These are phyloP conservation scores for Bicyclus anynana DNA, from an alignment of 1,140 invertebrate genomes.

Conservation along the genomic window DNA sequence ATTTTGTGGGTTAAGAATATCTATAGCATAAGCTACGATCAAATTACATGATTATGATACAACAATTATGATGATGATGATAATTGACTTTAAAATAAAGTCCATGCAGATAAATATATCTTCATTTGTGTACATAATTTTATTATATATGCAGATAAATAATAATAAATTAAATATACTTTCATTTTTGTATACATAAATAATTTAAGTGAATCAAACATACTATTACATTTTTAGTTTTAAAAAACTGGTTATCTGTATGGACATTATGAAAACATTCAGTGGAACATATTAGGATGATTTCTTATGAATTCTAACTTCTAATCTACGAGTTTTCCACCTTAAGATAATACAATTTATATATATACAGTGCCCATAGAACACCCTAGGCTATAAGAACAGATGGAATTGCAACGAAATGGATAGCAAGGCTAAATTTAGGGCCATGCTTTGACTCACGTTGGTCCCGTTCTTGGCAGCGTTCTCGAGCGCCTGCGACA, in stretches of 20 bases:
- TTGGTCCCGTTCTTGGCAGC: slow-evolving; percentile 66
- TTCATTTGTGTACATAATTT: too few species aligned
- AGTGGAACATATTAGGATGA: not conserved
- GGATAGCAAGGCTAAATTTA: slow-evolving; percentile 28
- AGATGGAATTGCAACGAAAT: slow-evolving; percentile 38
- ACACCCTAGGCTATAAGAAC: slow-evolving; percentile 3
- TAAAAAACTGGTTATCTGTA: too few species aligned
- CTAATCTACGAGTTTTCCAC: not conserved
- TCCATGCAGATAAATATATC: too few species aligned
- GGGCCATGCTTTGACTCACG: slow-evolving; percentile 66
- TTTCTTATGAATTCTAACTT: not conserved
- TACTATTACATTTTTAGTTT: too few species aligned
- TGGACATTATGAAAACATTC: not conserved
- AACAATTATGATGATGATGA: not conserved
- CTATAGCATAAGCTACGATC: not conserved
- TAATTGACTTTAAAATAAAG: too few species aligned
- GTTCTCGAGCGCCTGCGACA: slow-evolving; percentile 69
- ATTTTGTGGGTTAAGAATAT: too few species aligned
- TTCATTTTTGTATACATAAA: too few species aligned
- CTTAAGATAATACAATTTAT: not conserved
- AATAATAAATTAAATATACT: too few species aligned
- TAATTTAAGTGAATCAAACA: too few species aligned
- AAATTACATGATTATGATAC: not conserved
- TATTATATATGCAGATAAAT: too few species aligned
- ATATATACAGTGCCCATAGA: slow-evolving; percentile 12